These are phyloP conservation scores for Spea hammondii DNA, from an alignment of 2,797 vertebrate species.

Conservation along the genomic window DNA sequence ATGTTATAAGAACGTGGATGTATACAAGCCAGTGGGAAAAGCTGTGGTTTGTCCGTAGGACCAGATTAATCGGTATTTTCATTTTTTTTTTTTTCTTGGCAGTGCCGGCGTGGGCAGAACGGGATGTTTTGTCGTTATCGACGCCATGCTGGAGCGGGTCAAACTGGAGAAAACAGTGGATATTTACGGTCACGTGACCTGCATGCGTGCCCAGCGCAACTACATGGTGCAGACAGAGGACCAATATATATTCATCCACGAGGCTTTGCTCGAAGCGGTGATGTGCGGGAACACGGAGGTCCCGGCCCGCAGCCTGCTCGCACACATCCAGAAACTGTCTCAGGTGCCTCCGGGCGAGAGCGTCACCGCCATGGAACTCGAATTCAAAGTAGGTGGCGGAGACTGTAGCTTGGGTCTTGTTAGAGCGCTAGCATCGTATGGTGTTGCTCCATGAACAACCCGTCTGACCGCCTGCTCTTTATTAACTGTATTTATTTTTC, in stretches of 20 bases:
- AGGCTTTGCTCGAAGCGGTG: slow-evolving; percentile 89
- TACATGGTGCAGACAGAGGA: slow-evolving; percentile 99
- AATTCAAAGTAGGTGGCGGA: slow-evolving; percentile 83
- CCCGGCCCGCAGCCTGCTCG: slow-evolving; percentile 84
- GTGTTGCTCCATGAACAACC: too few relatives aligned
- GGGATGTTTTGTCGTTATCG: slow-evolving; percentile 91
- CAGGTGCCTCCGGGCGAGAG: slow-evolving; percentile 82
- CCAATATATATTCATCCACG: slow-evolving; percentile 94
- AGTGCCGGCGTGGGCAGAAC: slow-evolving; percentile 93
- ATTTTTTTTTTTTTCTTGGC: not conserved
- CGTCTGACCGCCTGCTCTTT: too few relatives aligned
- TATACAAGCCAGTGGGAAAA: too few relatives aligned
- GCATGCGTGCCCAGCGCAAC: slow-evolving; percentile 94
- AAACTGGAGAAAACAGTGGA: slow-evolving; percentile 93
- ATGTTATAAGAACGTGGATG: too few relatives aligned
- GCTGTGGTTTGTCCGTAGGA: too few relatives aligned
- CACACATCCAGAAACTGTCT: slow-evolving; percentile 91
- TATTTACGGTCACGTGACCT: slow-evolving; percentile 93
- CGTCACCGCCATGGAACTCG: slow-evolving; percentile 88
- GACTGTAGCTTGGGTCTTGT: too few relatives aligned
- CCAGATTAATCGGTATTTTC: not conserved
- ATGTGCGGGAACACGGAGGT: slow-evolving; percentile 87
- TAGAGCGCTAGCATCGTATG: too few relatives aligned
- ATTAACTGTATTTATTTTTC: not conserved
- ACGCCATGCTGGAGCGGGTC: slow-evolving; percentile 95